Conservation (phyloP, 2,797 vertebrate species). For the Emydoidea blandingii region DNA sequence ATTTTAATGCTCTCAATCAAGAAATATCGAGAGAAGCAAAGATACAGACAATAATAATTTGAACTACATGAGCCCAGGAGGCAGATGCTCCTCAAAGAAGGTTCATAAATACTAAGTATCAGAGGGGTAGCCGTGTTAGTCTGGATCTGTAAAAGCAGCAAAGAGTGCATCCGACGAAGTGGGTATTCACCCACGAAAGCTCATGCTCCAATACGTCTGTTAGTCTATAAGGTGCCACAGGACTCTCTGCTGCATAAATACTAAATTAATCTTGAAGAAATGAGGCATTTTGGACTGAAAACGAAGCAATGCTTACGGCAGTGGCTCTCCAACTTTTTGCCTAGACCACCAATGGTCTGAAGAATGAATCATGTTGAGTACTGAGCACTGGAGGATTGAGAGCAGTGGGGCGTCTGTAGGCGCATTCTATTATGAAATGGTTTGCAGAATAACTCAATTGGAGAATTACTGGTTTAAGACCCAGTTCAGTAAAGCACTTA, state of each 20-base stretch:
- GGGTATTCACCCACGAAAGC: too few relatives aligned
- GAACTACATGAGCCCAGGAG: neutral
- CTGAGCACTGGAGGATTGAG: neutral
- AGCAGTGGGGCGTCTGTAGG: neutral
- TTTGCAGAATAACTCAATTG: slow-evolving; percentile 3
- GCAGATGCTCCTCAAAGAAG: slow-evolving; percentile 37
- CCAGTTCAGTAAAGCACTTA: neutral
- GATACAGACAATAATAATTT: slow-evolving; percentile 5
- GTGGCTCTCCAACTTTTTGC: neutral
- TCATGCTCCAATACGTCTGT: too few relatives aligned
- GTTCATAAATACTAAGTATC: neutral
- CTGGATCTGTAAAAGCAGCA: too few relatives aligned
- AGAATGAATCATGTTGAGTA: neutral
- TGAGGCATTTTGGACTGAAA: neutral
- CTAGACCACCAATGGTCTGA: neutral
- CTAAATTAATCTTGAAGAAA: slow-evolving; percentile 32
- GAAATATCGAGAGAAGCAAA: slow-evolving; percentile 13
- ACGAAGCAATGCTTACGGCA: neutral
- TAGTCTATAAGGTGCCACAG: too few relatives aligned
- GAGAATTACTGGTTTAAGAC: too few relatives aligned
- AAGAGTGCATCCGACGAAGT: too few relatives aligned
- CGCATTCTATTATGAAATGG: neutral
- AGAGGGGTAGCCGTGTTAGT: too few relatives aligned
- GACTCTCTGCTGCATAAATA: neutral
- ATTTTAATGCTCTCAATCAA: slow-evolving; percentile 41